Percentiles rank a stretch among this genome's conserved stretches.
Evolutionary conservation across 92 coral and sea anemone species (phyloP).

Genomic region (Umimayanthus kanabou): DNA sequence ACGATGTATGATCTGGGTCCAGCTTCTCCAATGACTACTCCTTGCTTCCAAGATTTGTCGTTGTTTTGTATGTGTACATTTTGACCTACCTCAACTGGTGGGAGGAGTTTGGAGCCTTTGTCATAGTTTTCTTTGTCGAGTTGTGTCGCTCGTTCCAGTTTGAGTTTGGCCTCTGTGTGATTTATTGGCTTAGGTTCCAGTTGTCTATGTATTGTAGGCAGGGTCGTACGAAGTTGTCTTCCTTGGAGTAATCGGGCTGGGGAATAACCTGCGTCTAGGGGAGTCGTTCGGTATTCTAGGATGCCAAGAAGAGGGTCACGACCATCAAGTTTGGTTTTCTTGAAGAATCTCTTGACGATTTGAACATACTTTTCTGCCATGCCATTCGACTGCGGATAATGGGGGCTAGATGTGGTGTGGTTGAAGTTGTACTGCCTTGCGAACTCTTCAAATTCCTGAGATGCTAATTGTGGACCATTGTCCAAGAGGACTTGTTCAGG

Average conservation of each 20-base stretch:
- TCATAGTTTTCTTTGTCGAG: background rate
- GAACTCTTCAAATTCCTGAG: slow-evolving; percentile 19
- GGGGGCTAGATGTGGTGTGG: slow-evolving; percentile 23
- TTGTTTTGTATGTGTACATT: slow-evolving; percentile 18
- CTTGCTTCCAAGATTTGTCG: slow-evolving; percentile 23
- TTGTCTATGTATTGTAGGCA: slow-evolving; percentile 9
- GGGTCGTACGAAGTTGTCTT: slow-evolving; percentile 22
- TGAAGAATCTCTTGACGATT: slow-evolving; percentile 31
- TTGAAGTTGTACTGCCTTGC: slow-evolving; percentile 35
- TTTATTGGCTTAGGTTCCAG: slow-evolving; percentile 12
- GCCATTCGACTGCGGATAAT: slow-evolving; percentile 41
- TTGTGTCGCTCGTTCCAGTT: background rate
- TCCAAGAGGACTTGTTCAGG: slow-evolving; percentile 28
- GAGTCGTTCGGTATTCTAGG: slow-evolving; percentile 32
- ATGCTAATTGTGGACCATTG: slow-evolving; percentile 28
- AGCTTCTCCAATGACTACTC: slow-evolving; percentile 20
- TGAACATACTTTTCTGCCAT: slow-evolving; percentile 41
- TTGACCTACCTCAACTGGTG: slow-evolving; percentile 26
- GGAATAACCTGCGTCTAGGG: background rate
- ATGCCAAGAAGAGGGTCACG: slow-evolving; percentile 35
- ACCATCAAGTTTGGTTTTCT: slow-evolving; percentile 35
- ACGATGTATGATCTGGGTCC: slow-evolving; percentile 18
- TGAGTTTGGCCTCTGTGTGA: slow-evolving; percentile 10
- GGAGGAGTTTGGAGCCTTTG: slow-evolving; percentile 8
- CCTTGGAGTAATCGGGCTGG: slow-evolving; percentile 31